Conservation (phyloP, 1,140 invertebrate genomes). For the Papilio dardanus region DNA sequence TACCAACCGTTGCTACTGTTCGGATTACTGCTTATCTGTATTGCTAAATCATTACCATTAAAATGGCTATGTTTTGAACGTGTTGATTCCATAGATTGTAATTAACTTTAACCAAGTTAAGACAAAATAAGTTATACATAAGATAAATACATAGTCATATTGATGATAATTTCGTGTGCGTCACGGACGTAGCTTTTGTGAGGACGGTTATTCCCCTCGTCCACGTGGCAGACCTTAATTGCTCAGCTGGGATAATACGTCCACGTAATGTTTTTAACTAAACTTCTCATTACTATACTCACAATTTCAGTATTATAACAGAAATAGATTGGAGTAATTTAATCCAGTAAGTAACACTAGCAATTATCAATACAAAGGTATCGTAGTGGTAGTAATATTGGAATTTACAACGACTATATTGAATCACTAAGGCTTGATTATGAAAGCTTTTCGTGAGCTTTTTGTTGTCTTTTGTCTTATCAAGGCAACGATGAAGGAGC, state of each 20-base stretch:
- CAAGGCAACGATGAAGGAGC: background rate
- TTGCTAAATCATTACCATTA: too few relatives aligned
- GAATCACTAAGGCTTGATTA: background rate
- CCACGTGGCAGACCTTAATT: slow-evolving; percentile 77
- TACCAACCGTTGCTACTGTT: too few relatives aligned
- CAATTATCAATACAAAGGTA: background rate
- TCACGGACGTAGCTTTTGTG: slow-evolving; percentile 58
- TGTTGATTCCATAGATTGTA: too few relatives aligned
- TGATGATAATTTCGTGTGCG: slow-evolving; percentile 49
- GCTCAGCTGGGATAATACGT: slow-evolving; percentile 72
- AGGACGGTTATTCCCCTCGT: slow-evolving; percentile 68
- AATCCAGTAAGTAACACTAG: background rate
- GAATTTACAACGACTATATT: background rate
- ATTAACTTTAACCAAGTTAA: too few relatives aligned
- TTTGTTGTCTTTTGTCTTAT: background rate
- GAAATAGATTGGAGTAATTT: background rate
- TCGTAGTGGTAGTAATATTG: background rate
- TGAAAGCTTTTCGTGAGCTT: background rate
- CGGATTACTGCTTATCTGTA: too few relatives aligned
- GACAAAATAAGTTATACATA: background rate
- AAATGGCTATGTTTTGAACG: too few relatives aligned
- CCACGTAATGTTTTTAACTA: slow-evolving; percentile 64
- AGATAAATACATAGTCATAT: slow-evolving; percentile 13
- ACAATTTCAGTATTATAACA: slow-evolving; percentile 14
- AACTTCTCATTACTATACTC: slow-evolving; percentile 42